These are phyloP conservation scores for Tricholaema leucomelas DNA, from an alignment of 2,113 vertebrate genomes.

Conservation along the genomic window DNA sequence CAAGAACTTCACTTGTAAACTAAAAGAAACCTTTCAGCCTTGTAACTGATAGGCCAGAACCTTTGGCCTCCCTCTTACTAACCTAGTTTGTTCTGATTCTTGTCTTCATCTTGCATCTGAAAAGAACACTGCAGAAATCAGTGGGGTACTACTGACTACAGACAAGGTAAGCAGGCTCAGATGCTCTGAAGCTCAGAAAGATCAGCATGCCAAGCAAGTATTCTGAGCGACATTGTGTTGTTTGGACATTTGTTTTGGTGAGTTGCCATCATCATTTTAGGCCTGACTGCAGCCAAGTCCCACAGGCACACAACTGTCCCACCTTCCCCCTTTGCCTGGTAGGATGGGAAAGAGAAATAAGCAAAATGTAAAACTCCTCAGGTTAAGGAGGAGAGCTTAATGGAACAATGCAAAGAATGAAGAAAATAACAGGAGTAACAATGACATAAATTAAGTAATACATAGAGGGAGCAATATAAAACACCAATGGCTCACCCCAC, in stretches of 20 bases:
- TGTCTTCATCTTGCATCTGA: neutral
- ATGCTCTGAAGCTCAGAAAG: neutral
- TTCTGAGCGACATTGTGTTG: neutral
- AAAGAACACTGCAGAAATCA: neutral
- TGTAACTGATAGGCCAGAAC: neutral
- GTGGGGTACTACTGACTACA: neutral
- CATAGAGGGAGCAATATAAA: no score
- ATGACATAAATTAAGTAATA: no score
- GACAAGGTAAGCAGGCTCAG: neutral
- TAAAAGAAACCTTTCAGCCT: neutral
- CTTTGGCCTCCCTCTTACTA: neutral
- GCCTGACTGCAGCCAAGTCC: no score
- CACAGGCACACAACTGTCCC: no score
- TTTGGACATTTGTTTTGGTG: accelerated
- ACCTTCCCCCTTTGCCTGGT: no score
- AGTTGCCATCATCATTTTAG: no score
- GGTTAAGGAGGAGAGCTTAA: no score
- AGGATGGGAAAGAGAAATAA: no score
- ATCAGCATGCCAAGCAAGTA: neutral
- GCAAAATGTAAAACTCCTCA: no score
- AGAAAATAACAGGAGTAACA: no score
- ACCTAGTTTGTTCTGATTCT: neutral
- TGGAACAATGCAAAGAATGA: no score
- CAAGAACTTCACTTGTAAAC: neutral
- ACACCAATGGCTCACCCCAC: no score